Conservation (phyloP, 1,140 invertebrate species). For the Goniozus legneri region DNA sequence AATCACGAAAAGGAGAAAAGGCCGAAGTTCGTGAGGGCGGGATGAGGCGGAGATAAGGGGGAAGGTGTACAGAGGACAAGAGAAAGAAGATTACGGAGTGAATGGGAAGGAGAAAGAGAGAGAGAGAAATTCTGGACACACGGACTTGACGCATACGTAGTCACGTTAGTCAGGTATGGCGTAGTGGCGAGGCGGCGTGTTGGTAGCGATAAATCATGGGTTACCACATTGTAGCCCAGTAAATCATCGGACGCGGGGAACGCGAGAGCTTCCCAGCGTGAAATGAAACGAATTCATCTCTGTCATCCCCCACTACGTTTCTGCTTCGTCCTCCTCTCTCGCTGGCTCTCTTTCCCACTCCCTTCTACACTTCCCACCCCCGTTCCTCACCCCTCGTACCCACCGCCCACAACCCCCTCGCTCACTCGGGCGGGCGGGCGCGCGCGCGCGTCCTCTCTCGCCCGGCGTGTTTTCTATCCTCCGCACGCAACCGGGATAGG, state of each 20-base stretch:
- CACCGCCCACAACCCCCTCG: conserved; percentile 28
- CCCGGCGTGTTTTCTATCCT: conserved; percentile 51
- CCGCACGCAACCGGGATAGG: conserved; percentile 43
- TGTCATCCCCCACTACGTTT: conserved; percentile 49
- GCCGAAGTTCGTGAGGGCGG: conserved; percentile 18
- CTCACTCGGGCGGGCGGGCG: conserved; percentile 12
- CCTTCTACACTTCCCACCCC: conserved; percentile 29
- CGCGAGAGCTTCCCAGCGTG: conserved; percentile 60
- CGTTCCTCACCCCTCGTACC: conserved; percentile 26
- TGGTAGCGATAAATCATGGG: conserved; percentile 62
- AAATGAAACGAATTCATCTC: conserved; percentile 58
- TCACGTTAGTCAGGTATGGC: conserved; percentile 41
- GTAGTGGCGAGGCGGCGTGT: conserved; percentile 48
- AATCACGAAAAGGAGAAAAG: no score
- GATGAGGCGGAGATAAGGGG: conserved; percentile 8
- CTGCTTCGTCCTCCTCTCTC: conserved; percentile 32
- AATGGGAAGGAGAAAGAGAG: conserved; percentile 17
- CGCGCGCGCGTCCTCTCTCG: no score
- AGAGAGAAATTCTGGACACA: conserved; percentile 36
- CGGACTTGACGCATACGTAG: conserved; percentile 38
- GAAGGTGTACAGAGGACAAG: conserved; percentile 7
- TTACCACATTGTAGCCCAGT: conserved; percentile 67
- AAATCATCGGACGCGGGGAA: conserved; percentile 60
- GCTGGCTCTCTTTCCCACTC: conserved; percentile 23
- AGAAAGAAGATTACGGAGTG: conserved; percentile 3